Evolutionary conservation across 2,113 vertebrate genomes (phyloP), one percentile per base, ranked within the genome.

Genomic region (Daphoenositta chrysoptera): DNA sequence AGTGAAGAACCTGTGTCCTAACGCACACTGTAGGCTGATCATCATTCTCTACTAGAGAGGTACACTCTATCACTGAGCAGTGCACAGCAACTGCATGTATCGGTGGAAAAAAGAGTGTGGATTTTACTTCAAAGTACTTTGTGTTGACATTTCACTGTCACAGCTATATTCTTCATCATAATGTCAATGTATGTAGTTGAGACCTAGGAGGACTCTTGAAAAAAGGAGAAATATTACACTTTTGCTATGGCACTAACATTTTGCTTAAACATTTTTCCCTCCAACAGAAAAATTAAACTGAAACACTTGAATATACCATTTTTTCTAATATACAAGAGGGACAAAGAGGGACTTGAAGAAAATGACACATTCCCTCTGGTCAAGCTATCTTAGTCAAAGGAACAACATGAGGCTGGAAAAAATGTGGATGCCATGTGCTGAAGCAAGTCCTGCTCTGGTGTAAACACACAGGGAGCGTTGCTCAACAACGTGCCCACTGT

Each of bases 231-330:
- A 75, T 83, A 96, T 66, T 61, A 89, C 81, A 79, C 44, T 89
- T 96, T 89, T 93, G 92, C 84, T 96, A 97, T 97, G 96, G 96
- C 95, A 97, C 94, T 97, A 97, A 89, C 66, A 91, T 95, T 85
- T 96, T 96, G 91, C 92, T 97, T 84, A 94, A 94, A 93, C 71
- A 57, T 73, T 90, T 93, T 96, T 48, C 65, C 72, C 75, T 97
- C 93, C 81, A 91, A 94, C 87, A 95, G 51, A 20, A 96, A 89
- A 89, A 86, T 91, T 93, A 89, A 96, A 96, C 96, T 48, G 58
- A 96, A 97, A 90, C 69, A 77, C 54, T 58, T 44, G 57, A 85
- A 73, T 71, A 96, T 42, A 97, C 56, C 24, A 13, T 93, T 96
- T 96, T 84, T 94, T 81, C 90, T 92, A 82, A 75, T 61, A 82